Percentiles rank a stretch among this genome's conserved stretches.
phyloP scores from a whole-genome alignment of 2,797 vertebrate species.

The Podargus strigoides region DNA sequence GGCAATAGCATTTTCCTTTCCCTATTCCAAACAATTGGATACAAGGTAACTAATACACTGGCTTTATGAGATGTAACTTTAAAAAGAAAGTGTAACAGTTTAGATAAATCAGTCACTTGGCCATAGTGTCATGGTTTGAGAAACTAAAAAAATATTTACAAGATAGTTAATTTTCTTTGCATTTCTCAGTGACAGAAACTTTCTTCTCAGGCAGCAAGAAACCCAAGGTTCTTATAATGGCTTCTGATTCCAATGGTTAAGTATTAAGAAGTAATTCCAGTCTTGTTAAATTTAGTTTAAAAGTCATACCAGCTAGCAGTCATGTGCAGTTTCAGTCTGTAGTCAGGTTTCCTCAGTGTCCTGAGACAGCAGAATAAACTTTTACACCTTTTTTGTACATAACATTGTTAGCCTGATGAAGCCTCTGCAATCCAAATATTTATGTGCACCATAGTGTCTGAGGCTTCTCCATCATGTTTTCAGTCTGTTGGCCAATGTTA shows the following conservation, averaged over 20 bases:
- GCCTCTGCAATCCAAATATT: neutral
- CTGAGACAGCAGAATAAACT: neutral
- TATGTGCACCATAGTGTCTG: neutral
- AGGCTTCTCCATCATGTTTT: neutral
- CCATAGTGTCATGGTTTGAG: neutral
- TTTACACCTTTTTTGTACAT: fast-evolving
- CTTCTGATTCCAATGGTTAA: neutral
- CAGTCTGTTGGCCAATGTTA: fast-evolving
- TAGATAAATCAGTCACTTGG: neutral
- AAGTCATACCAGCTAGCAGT: neutral
- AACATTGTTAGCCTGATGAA: neutral
- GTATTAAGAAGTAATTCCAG: neutral
- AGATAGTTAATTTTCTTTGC: neutral
- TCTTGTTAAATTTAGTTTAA: neutral
- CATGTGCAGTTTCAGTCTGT: neutral
- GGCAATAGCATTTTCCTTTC: neutral
- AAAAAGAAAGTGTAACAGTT: neutral
- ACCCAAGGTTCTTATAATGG: neutral
- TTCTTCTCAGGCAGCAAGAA: neutral
- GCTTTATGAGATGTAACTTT: neutral
- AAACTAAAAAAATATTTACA: neutral
- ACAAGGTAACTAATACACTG: neutral
- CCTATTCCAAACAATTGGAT: neutral
- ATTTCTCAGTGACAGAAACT: neutral
- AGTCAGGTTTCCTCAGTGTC: neutral